Percentiles rank a stretch among this genome's conserved stretches.
phyloP scores from a whole-genome alignment of 2,797 vertebrate genomes.

The Dryobates pubescens region DNA sequence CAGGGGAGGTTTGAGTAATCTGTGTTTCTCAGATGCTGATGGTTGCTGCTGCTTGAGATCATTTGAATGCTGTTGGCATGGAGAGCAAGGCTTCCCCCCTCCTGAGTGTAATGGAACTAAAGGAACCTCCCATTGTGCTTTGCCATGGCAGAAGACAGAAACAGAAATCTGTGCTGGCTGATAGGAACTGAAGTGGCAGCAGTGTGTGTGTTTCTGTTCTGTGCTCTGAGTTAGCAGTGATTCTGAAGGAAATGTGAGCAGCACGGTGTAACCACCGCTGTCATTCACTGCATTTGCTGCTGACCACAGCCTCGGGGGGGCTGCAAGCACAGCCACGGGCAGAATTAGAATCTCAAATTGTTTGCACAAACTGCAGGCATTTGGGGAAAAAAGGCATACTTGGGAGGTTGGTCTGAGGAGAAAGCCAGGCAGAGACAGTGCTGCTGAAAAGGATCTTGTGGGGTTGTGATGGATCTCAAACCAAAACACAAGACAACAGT shows the following conservation, averaged over 20 bases:
- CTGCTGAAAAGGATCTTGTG: neutral
- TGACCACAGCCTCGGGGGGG: neutral
- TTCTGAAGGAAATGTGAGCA: neutral
- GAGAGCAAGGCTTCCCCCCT: neutral
- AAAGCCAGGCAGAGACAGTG: neutral
- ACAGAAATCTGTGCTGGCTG: neutral
- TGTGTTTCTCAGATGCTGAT: neutral
- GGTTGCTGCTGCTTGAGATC: neutral
- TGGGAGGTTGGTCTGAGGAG: neutral
- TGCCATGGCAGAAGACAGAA: neutral
- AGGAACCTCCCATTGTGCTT: neutral
- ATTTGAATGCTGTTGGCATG: neutral
- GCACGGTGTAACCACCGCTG: accelerated
- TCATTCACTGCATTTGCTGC: neutral
- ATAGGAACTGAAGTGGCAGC: neutral
- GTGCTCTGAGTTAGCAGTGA: neutral
- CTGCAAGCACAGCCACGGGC: accelerated
- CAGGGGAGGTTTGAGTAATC: neutral
- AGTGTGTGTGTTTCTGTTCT: neutral
- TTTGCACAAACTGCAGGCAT: neutral
- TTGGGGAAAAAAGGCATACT: neutral
- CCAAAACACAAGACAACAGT: neutral
- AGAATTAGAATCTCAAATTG: neutral
- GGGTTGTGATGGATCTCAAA: neutral
- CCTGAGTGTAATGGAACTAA: neutral